These are phyloP conservation scores for Nephrotoma flavescens DNA, from an alignment of 2,888 invertebrate genomes.

Conservation along the genomic window DNA sequence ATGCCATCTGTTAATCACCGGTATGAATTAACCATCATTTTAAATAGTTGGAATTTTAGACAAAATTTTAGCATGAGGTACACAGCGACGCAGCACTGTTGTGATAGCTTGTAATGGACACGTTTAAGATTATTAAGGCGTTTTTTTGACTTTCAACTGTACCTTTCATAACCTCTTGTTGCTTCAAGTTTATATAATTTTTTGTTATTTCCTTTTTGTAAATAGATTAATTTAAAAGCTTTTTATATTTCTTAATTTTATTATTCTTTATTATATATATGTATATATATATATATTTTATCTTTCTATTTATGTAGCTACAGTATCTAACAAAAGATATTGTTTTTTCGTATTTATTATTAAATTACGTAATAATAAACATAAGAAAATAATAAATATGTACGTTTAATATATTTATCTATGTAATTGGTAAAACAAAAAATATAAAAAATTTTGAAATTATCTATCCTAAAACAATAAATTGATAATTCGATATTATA, in stretches of 20 bases:
- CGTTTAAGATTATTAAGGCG: neutral
- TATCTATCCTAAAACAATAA: neutral
- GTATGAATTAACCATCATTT: too few relatives aligned
- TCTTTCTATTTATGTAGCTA: neutral
- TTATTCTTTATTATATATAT: neutral
- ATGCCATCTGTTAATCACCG: too few relatives aligned
- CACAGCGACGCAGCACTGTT: neutral
- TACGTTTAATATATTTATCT: neutral
- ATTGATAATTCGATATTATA: neutral
- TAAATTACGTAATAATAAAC: neutral
- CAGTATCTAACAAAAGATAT: neutral
- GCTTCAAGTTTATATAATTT: neutral
- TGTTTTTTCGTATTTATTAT: neutral
- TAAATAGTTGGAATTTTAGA: too few relatives aligned
- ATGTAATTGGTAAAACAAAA: neutral
- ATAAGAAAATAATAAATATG: neutral
- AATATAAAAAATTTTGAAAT: neutral
- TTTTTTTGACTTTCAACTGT: neutral
- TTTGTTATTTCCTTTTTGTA: neutral
- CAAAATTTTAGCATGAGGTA: too few relatives aligned
- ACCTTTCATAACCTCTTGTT: neutral
- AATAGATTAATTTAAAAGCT: neutral
- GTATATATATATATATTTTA: neutral
- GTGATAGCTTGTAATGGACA: neutral
- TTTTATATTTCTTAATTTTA: neutral